Evolutionary conservation across 2,113 vertebrate species (phyloP).

Genomic region (Phalacrocorax pelagicus): DNA sequence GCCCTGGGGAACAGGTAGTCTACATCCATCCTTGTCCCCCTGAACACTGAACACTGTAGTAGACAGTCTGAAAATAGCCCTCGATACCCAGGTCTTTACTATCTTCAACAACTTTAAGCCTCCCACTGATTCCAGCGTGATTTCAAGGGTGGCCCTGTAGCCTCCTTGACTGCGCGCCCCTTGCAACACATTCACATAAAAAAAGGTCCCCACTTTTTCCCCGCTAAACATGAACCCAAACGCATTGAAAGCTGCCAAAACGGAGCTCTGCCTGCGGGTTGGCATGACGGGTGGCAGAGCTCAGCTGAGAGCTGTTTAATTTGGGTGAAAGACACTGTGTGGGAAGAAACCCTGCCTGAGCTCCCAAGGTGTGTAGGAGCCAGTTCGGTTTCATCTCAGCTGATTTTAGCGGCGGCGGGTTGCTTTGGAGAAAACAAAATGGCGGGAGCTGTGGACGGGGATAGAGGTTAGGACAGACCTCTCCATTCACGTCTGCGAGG

Average conservation of each 20-base stretch:
- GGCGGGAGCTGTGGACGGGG: not conserved
- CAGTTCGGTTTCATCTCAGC: not conserved
- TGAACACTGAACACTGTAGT: not conserved
- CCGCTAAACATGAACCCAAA: rapidly evolving
- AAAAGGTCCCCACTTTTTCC: not conserved
- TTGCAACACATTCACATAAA: not conserved
- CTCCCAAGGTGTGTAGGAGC: slow-evolving; percentile 62
- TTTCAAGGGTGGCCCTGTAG: not conserved
- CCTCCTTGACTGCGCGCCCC: rapidly evolving
- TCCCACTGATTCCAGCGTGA: not conserved
- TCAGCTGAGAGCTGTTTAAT: slow-evolving; percentile 55
- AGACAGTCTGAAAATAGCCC: not conserved
- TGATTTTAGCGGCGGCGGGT: not conserved
- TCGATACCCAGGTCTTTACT: not conserved
- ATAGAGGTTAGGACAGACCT: not conserved
- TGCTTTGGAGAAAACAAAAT: not conserved
- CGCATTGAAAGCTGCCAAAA: not conserved
- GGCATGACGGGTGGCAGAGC: slow-evolving; percentile 33
- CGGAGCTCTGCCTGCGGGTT: not conserved
- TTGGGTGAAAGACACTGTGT: slow-evolving; percentile 64
- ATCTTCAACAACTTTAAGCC: not conserved
- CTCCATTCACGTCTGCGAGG: slow-evolving; percentile 9
- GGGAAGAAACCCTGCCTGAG: slow-evolving; percentile 54
- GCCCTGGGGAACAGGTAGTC: not conserved
- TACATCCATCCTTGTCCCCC: not conserved